phyloP scores from a whole-genome alignment of 1,140 invertebrate species.

The Cyclargus thomasi region DNA sequence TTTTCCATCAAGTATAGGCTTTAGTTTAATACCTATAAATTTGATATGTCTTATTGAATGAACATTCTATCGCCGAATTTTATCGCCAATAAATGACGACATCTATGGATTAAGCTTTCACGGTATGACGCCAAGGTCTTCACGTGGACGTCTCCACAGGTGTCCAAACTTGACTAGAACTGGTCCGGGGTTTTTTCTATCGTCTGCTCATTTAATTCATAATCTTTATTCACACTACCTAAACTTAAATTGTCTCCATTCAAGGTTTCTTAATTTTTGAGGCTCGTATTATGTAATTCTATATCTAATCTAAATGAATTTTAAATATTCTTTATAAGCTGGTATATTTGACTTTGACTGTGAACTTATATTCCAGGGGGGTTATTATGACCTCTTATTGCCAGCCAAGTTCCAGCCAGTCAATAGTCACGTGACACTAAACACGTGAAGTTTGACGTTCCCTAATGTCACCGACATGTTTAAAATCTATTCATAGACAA shows the following conservation, averaged over 20 bases:
- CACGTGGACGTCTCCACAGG: constrained; percentile 6
- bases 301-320: too few relatives aligned
- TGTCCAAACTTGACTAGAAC: constrained; percentile 9
- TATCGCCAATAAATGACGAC: constrained; percentile 5
- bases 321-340: too few relatives aligned
- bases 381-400: too few relatives aligned
- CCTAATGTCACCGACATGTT: too few relatives aligned
- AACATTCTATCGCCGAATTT: background rate
- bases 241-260: background rate
- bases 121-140: background rate
- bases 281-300: background rate
- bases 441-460: too few relatives aligned
- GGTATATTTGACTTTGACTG: too few relatives aligned
- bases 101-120: constrained; percentile 4
- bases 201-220: constrained; percentile 1
- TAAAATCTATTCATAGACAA: too few relatives aligned
- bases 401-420: too few relatives aligned
- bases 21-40: background rate
- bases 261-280: background rate
- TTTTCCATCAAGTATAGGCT: too few relatives aligned
- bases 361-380: too few relatives aligned
- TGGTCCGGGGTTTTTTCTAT: constrained; percentile 1
- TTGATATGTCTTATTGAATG: background rate
- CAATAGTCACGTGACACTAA: too few relatives aligned
- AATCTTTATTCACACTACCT: background rate